Base-by-base conservation (phyloP, 2,113 vertebrate species). In the Sebastes schlegelii region DNA sequence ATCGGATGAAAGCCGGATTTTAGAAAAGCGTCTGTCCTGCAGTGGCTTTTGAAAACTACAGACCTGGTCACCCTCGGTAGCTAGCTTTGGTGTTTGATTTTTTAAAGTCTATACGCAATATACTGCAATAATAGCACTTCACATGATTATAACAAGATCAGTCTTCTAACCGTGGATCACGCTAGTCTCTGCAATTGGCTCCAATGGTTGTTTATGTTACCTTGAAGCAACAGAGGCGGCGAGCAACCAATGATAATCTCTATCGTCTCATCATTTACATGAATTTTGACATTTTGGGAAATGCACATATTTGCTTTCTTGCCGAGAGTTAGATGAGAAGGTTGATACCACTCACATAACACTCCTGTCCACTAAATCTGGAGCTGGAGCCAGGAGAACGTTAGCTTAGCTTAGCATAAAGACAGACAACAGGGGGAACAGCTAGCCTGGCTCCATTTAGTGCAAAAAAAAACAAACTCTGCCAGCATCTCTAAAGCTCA, bases 371-470 rank as follows among this genome's bases (percentile, higher is more conserved):
- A 5, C 43, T 60, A 45, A 45, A 43, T 21, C 61, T 17, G 40
- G 14, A 55, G 4, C 34, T 43, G 34, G 10, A 49, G 21, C n/a
- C 55, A 8, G 34, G 34, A 34, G 34, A 34, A 34, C 34, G 45
- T 67, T 66, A 66, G 51, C 21, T 64, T 64, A 55, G 40, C 21
- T 34, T 51, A 34, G 61, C 51, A 72, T 52, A 43, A 69, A 43
- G 10, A 45, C 5, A 21, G 17, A 57, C 19, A 42, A 17, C 34
- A 34, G 8, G 17, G 6, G 10, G n/a, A 13, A 23, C n/a, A 17
- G 21, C 21, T 34, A 58, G 8, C 52, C 70, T 9, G 13, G 49
- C 42, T 63, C 6, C 14, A 13, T 26, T n/a, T 9, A 26, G 13
- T 4, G 16, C 1, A 1, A 8, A 45, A 58, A 23, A 11, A 19